phyloP scores from a whole-genome alignment of 2,797 vertebrate species.

The Notamacropus eugenii region DNA sequence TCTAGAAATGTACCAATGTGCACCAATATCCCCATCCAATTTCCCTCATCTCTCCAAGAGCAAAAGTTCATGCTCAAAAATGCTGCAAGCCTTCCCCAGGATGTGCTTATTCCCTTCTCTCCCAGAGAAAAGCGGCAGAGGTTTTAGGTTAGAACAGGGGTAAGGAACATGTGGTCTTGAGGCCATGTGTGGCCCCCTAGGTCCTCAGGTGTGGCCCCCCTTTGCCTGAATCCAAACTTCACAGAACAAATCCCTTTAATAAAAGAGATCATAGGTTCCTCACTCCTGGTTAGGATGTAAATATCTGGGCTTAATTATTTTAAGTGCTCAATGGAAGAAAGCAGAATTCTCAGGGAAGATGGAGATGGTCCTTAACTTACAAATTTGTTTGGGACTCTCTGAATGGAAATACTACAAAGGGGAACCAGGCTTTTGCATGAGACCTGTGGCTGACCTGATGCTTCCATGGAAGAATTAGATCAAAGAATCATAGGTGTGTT shows the following conservation, averaged over 20 bases:
- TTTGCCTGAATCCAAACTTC: too few relatives aligned
- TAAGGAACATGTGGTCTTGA: background rate
- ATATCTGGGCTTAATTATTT: background rate
- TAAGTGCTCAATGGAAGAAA: background rate
- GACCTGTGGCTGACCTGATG: background rate
- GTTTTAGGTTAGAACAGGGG: too few relatives aligned
- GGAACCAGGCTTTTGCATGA: background rate
- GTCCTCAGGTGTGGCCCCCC: too few relatives aligned
- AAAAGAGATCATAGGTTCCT: too few relatives aligned
- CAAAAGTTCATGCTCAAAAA: background rate
- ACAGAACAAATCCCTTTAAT: too few relatives aligned
- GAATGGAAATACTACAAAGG: background rate
- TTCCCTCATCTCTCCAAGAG: background rate
- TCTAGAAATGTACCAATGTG: background rate
- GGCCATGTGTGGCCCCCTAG: too few relatives aligned
- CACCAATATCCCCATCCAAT: background rate
- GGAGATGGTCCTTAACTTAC: too few relatives aligned
- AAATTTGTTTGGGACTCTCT: background rate
- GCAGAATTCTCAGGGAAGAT: background rate
- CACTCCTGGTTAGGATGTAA: background rate
- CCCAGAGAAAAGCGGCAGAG: background rate
- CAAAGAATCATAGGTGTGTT: background rate
- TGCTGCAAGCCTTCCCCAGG: background rate
- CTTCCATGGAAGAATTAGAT: background rate
- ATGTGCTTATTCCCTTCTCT: background rate